These are phyloP conservation scores for Poecilia picta DNA, from an alignment of 2,797 vertebrate genomes.

Conservation along the genomic window DNA sequence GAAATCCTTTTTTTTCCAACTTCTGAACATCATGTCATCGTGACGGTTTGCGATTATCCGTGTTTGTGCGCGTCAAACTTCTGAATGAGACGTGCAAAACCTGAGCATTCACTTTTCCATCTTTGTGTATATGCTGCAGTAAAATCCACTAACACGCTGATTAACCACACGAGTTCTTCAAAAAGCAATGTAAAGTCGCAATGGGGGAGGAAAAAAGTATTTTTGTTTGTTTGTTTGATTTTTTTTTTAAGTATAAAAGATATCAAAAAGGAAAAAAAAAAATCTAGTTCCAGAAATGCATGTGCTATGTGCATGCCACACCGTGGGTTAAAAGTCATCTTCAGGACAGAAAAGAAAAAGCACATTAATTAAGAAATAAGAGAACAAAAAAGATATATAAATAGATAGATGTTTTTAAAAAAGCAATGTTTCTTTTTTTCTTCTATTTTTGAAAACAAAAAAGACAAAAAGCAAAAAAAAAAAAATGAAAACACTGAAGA, in stretches of 20 bases:
- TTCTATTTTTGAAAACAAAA: constrained; percentile 88
- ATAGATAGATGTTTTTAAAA: constrained; percentile 84
- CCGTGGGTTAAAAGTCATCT: constrained; percentile 86
- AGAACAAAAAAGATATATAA: constrained; percentile 76
- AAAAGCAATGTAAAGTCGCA: constrained; percentile 83
- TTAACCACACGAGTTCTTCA: constrained; percentile 77
- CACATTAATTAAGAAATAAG: constrained; percentile 78
- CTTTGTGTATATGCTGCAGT: constrained; percentile 76
- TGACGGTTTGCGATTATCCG: constrained; percentile 27
- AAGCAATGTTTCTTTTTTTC: constrained; percentile 79
- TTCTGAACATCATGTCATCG: constrained; percentile 33
- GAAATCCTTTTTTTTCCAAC: constrained; percentile 36
- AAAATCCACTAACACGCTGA: constrained; percentile 77
- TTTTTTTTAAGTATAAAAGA: constrained; percentile 74
- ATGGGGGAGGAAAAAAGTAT: constrained; percentile 69
- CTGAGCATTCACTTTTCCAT: constrained; percentile 69
- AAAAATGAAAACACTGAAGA: constrained; percentile 64
- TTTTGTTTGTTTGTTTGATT: constrained; percentile 16
- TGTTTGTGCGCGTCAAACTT: constrained; percentile 25
- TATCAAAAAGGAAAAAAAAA: constrained; percentile 68
- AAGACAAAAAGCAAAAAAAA: constrained; percentile 75
- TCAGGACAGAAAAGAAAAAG: constrained; percentile 84
- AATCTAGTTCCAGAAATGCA: constrained; percentile 87
- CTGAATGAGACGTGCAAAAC: constrained; percentile 60
- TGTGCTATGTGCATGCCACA: constrained; percentile 90